Percentiles rank a stretch among this genome's conserved stretches.
phyloP scores from a whole-genome alignment of 2,888 invertebrate species.

The Camponotus fellah region DNA sequence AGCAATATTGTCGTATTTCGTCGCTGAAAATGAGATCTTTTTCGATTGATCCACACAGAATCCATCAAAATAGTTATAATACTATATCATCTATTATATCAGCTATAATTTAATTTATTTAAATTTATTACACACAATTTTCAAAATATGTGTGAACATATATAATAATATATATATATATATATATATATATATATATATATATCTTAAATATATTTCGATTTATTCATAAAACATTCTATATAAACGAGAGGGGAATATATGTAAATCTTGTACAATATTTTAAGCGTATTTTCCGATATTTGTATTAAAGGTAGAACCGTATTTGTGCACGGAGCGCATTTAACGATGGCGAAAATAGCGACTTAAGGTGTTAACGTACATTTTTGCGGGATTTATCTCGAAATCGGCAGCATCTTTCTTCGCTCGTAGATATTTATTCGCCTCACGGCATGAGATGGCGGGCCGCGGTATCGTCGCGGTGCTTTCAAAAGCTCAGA shows the following conservation, averaged over 20 bases:
- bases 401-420: conserved; percentile 23
- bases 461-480: conserved; percentile 63
- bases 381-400: conserved; percentile 45
- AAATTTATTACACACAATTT: not conserved
- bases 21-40: not conserved
- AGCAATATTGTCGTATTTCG: conserved; percentile 31
- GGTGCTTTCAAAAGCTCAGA: conserved; percentile 82
- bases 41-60: not conserved
- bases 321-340: not conserved
- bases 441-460: conserved; percentile 58
- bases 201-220: not conserved
- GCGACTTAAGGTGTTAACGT: conserved; percentile 34
- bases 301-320: not conserved
- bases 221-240: not conserved
- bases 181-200: not conserved
- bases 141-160: no score
- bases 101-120: not conserved
- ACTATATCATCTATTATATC: not conserved
- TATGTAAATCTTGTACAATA: not conserved
- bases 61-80: not conserved
- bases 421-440: conserved; percentile 61
- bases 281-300: not conserved
- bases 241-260: not conserved
- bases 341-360: conserved; percentile 9
- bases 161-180: not conserved